phyloP scores from a whole-genome alignment of 2,888 invertebrate species.

The Hirtodrosophila alboralis region DNA sequence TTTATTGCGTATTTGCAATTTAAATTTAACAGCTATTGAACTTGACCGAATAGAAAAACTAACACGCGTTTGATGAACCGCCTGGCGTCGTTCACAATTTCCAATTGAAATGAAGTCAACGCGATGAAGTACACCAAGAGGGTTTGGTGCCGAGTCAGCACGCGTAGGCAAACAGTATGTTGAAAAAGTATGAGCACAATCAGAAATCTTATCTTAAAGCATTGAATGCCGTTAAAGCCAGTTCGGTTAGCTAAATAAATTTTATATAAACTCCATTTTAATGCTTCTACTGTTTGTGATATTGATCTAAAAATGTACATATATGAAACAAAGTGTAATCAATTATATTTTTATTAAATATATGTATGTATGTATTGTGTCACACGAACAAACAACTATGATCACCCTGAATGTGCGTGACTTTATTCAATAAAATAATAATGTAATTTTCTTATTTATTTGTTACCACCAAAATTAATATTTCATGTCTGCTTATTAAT shows the following conservation, averaged over 20 bases:
- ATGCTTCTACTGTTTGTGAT: no score
- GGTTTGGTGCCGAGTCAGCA: slow-evolving; percentile 35
- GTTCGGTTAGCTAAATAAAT: neutral
- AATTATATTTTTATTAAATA: no score
- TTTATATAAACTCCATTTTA: no score
- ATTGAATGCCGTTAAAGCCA: neutral
- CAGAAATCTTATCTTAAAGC: neutral
- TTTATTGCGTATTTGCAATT: slow-evolving; percentile 46
- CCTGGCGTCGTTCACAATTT: slow-evolving; percentile 52
- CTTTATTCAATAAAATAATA: no score
- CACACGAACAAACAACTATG: no score
- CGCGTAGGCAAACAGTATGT: slow-evolving; percentile 43
- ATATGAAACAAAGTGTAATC: no score
- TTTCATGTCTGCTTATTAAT: no score
- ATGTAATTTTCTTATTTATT: no score
- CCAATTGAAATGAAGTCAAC: slow-evolving; percentile 72
- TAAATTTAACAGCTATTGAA: slow-evolving; percentile 41
- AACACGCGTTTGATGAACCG: slow-evolving; percentile 53
- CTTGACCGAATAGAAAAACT: slow-evolving; percentile 34
- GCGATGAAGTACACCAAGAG: slow-evolving; percentile 41
- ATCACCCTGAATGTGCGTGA: no score
- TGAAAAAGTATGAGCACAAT: slow-evolving; percentile 25
- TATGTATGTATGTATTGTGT: no score
- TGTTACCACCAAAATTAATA: no score
- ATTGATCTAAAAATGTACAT: no score